Percentiles rank a stretch among this genome's conserved stretches.
Conservation (phyloP, 2,888 invertebrate species). For the Unio pictorum region DNA sequence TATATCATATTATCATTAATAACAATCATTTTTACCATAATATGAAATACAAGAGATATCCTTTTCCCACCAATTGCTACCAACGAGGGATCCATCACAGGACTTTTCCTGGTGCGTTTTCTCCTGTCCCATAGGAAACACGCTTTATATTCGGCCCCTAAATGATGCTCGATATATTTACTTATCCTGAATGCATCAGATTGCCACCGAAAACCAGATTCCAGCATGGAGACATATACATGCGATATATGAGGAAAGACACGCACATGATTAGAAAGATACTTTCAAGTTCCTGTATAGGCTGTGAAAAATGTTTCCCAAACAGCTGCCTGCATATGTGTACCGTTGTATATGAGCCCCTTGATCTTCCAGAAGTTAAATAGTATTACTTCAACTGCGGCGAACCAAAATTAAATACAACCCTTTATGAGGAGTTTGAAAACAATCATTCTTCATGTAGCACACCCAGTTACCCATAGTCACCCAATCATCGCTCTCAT, state of each 20-base stretch:
- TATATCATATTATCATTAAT: too few species aligned
- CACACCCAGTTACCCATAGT: too few species aligned
- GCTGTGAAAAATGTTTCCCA: conserved; percentile 7
- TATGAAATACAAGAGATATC: too few species aligned
- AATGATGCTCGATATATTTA: conserved; percentile 5
- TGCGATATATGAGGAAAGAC: conserved; percentile 8
- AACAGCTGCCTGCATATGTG: conserved; percentile 5
- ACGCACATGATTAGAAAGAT: conserved; percentile 6
- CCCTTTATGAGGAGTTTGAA: too few species aligned
- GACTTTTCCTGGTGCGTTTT: not conserved
- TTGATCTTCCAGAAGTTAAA: not conserved
- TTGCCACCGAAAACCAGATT: conserved; percentile 10
- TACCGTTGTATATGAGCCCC: not conserved
- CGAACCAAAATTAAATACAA: conserved; percentile 1
- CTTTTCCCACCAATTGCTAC: too few species aligned
- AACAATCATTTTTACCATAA: too few species aligned
- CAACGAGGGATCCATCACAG: too few species aligned
- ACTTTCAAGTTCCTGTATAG: conserved; percentile 4
- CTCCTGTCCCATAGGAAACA: not conserved
- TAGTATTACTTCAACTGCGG: not conserved
- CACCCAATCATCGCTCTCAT: too few species aligned
- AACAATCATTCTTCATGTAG: too few species aligned
- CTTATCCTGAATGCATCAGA: conserved; percentile 8
- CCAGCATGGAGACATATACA: conserved; percentile 4
- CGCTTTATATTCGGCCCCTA: not conserved